Conservation (phyloP, 2,113 vertebrate genomes). For the Cebidichthys violaceus region DNA sequence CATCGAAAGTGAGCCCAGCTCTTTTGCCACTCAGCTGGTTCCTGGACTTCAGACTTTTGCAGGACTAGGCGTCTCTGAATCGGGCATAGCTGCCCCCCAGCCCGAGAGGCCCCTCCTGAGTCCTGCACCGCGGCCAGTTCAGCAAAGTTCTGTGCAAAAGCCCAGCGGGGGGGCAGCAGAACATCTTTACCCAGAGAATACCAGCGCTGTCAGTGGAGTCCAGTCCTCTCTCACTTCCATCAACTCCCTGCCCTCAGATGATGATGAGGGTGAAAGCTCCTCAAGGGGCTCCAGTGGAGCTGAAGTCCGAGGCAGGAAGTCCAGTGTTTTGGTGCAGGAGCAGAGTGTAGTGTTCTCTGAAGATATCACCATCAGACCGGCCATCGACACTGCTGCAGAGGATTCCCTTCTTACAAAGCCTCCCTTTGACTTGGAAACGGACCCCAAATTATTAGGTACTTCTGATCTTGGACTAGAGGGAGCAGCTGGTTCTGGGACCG, state of each 20-base stretch:
- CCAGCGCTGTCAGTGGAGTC: slow-evolving; percentile 92
- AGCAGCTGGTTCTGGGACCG: slow-evolving; percentile 37
- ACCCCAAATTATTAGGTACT: slow-evolving; percentile 61
- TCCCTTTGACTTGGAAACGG: slow-evolving; percentile 47
- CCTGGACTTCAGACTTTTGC: slow-evolving; percentile 82
- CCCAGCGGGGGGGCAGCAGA: slow-evolving; percentile 81
- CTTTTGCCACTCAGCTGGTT: slow-evolving; percentile 89
- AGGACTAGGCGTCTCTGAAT: slow-evolving; percentile 70
- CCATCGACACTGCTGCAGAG: background rate
- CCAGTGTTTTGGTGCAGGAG: slow-evolving; percentile 86
- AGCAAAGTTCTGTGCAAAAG: slow-evolving; percentile 84
- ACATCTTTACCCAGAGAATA: slow-evolving; percentile 89
- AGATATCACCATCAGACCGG: slow-evolving; percentile 42
- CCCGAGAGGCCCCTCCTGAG: slow-evolving; percentile 84
- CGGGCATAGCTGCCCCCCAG: slow-evolving; percentile 74
- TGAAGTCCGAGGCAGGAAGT: slow-evolving; percentile 80
- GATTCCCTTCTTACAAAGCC: slow-evolving; percentile 52
- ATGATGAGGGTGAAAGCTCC: slow-evolving; percentile 91
- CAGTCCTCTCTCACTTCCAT: slow-evolving; percentile 99
- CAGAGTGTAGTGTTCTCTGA: slow-evolving; percentile 87
- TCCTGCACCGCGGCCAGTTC: slow-evolving; percentile 82
- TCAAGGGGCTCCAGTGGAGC: slow-evolving; percentile 84
- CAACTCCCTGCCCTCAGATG: slow-evolving; percentile 95
- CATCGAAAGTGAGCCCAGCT: slow-evolving; percentile 96
- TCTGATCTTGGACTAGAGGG: slow-evolving; percentile 58